Conservation (phyloP, 2,113 vertebrate genomes). For the Bagarius yarrelli region DNA sequence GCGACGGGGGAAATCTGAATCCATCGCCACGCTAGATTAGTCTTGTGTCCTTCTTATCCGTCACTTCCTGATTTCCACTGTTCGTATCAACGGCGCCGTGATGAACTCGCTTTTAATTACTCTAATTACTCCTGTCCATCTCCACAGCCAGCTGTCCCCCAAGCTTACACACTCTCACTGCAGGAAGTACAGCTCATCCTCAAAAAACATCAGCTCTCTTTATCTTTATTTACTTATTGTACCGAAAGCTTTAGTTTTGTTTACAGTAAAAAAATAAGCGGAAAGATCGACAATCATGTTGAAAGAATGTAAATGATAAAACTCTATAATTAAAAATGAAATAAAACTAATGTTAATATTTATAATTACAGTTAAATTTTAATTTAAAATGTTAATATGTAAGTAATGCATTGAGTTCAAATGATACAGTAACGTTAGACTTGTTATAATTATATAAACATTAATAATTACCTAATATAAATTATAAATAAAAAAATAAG, state of each 20-base stretch:
- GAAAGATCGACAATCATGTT: no score
- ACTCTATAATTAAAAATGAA: background rate
- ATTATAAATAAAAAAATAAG: background rate
- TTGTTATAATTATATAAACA: background rate
- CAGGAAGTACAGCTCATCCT: background rate
- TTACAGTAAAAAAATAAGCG: no score
- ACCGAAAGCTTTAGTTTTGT: no score
- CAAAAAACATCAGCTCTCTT: background rate
- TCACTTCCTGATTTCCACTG: slow-evolving; percentile 37
- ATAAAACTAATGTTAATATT: background rate
- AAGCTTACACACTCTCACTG: background rate
- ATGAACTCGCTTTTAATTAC: slow-evolving; percentile 38
- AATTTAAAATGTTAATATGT: no score
- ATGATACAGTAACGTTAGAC: no score
- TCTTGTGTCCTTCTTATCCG: slow-evolving; percentile 39
- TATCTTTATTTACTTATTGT: no score
- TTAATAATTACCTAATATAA: background rate
- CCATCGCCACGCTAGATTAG: slow-evolving; percentile 40
- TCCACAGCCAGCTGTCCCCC: background rate
- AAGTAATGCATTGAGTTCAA: no score
- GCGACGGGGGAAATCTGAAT: background rate
- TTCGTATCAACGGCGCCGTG: slow-evolving; percentile 34
- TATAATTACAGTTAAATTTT: background rate
- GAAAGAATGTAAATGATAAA: background rate
- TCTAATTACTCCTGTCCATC: slow-evolving; percentile 36